phyloP scores from a whole-genome alignment of 2,113 vertebrate genomes.

The Canis aureus region DNA sequence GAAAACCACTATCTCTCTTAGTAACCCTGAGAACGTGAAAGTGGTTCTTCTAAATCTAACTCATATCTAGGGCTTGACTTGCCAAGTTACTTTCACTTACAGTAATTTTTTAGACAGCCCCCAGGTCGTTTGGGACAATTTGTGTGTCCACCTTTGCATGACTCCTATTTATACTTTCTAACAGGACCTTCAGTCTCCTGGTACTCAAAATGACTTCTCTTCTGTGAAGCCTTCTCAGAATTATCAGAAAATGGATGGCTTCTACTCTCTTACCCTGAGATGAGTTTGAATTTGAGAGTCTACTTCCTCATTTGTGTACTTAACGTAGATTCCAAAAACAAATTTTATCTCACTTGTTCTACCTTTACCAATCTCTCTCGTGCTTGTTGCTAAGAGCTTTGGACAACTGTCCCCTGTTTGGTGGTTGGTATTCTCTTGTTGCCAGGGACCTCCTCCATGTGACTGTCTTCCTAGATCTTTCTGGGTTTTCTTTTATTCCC shows the following conservation, averaged over 20 bases:
- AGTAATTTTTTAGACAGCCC: not conserved
- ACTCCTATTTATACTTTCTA: not conserved
- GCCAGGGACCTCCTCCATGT: not conserved
- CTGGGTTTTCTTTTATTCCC: not conserved
- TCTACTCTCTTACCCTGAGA: not conserved
- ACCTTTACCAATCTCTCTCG: not conserved
- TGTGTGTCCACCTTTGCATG: not conserved
- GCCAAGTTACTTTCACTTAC: not conserved
- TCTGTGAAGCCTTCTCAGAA: not conserved
- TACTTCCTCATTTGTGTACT: not conserved
- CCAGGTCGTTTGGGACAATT: not conserved
- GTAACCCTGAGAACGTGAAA: not conserved
- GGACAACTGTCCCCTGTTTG: not conserved
- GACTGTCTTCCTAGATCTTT: not conserved
- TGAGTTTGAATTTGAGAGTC: not conserved
- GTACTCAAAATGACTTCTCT: not conserved
- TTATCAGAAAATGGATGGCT: not conserved
- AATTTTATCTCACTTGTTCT: not conserved
- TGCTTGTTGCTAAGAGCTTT: not conserved
- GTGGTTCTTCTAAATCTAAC: not conserved
- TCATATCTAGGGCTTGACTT: not conserved
- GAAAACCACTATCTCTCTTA: not conserved
- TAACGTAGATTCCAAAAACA: constrained; percentile 6
- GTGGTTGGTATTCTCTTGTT: not conserved
- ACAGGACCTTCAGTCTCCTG: not conserved